phyloP scores from a whole-genome alignment of 2,113 vertebrate species.

The Bettongia penicillata region DNA sequence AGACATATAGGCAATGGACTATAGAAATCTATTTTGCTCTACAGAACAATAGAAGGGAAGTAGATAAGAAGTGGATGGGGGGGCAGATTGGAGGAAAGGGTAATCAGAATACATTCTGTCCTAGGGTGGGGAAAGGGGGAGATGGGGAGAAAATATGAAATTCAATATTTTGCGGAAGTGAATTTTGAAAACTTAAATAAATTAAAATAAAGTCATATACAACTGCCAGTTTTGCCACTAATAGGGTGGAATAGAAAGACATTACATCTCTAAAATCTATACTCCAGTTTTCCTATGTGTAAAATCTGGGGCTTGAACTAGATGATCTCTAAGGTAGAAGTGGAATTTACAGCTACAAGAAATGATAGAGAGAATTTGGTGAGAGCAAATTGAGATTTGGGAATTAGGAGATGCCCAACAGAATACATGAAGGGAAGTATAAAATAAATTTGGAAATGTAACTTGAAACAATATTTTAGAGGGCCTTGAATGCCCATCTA shows the following conservation, averaged over 20 bases:
- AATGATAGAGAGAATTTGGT: not conserved
- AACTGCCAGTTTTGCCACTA: not conserved
- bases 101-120: no score
- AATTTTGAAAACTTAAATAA: no score
- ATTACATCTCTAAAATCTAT: not conserved
- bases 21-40: no score
- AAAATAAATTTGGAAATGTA: not conserved
- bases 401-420: not conserved
- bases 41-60: no score
- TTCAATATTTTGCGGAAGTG: no score
- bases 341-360: not conserved
- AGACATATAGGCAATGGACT: no score
- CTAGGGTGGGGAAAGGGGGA: no score
- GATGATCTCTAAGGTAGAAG: not conserved
- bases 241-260: not conserved
- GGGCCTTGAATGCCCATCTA: not conserved
- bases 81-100: no score
- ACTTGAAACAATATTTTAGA: not conserved
- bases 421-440: not conserved
- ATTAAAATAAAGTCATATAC: not conserved
- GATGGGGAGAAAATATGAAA: no score
- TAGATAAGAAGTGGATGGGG: no score
- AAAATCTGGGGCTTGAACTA: not conserved
- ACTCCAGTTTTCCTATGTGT: not conserved
- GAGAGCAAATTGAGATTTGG: not conserved